These are phyloP conservation scores for Cichladusa arquata DNA, from an alignment of 2,113 vertebrate genomes.

Conservation along the genomic window DNA sequence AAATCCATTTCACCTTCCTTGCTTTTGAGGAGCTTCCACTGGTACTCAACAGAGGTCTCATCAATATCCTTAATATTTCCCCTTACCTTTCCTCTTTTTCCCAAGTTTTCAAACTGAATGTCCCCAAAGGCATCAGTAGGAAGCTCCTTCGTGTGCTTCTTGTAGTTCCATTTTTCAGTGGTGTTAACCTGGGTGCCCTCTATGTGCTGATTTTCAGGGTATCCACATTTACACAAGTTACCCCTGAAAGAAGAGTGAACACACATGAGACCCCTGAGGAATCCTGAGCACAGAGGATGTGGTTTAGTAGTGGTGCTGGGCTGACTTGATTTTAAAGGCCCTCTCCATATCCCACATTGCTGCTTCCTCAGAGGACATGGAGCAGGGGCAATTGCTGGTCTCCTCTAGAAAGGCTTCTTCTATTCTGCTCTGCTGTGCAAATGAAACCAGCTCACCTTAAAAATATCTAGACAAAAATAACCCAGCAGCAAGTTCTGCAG, in stretches of 20 bases:
- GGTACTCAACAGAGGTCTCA: neutral
- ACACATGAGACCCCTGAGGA: neutral
- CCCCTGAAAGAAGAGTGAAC: slow-evolving; percentile 35
- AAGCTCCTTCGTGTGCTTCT: slow-evolving; percentile 78
- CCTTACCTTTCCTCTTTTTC: slow-evolving; percentile 78
- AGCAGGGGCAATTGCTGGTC: neutral
- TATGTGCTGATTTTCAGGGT: slow-evolving; percentile 73
- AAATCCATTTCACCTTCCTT: neutral
- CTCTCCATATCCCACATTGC: neutral
- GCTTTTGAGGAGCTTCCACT: neutral
- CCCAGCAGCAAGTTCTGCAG: neutral
- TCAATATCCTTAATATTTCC: fast-evolving
- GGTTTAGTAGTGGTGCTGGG: neutral
- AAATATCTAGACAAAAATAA: neutral
- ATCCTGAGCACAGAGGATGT: neutral
- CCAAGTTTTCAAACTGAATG: slow-evolving; percentile 78
- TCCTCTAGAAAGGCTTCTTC: neutral
- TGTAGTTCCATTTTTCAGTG: slow-evolving; percentile 78
- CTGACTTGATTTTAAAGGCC: neutral
- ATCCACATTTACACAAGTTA: slow-evolving; percentile 76
- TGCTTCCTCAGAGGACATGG: neutral
- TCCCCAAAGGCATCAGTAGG: slow-evolving; percentile 80
- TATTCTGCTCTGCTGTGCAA: neutral
- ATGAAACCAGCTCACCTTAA: neutral
- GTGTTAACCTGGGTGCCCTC: slow-evolving; percentile 76